phyloP scores from a whole-genome alignment of 1,140 invertebrate species.

The Drosophila simulans region DNA sequence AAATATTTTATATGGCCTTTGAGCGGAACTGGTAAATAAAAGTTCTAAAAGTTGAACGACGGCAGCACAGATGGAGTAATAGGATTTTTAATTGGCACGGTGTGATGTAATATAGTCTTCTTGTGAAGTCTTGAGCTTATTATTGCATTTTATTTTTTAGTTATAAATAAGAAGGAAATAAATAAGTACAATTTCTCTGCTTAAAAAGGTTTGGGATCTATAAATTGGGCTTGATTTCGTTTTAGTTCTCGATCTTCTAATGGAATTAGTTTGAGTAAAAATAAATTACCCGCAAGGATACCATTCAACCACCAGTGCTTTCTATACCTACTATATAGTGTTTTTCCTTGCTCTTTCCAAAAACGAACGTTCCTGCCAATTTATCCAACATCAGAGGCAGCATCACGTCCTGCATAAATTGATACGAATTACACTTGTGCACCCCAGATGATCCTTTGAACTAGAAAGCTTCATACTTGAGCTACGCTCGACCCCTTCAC shows the following conservation, averaged over 20 bases:
- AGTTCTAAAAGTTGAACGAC: conserved; percentile 9
- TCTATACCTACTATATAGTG: background rate
- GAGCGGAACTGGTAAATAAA: background rate
- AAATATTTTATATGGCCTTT: conserved; percentile 14
- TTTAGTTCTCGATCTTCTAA: background rate
- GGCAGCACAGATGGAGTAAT: conserved; percentile 11
- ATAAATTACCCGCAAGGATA: conserved; percentile 6
- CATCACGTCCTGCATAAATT: conserved; percentile 64
- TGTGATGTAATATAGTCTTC: background rate
- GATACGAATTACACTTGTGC: conserved; percentile 53
- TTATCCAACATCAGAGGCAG: conserved; percentile 34
- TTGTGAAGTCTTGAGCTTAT: background rate
- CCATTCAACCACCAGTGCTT: conserved; percentile 7
- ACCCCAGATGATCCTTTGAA: conserved; percentile 49
- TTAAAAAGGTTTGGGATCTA: background rate
- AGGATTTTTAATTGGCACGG: conserved; percentile 1
- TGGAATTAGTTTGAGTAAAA: conserved; percentile 22
- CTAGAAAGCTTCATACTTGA: conserved; percentile 23
- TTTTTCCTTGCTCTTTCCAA: background rate
- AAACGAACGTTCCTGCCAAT: conserved; percentile 29
- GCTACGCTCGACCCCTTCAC: background rate
- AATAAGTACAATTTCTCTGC: no score
- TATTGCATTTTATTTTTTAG: no score
- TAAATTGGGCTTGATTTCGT: background rate
- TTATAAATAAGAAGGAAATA: no score